These are phyloP conservation scores for Myotis pilosus DNA, from an alignment of 2,797 vertebrate species.

Conservation along the genomic window DNA sequence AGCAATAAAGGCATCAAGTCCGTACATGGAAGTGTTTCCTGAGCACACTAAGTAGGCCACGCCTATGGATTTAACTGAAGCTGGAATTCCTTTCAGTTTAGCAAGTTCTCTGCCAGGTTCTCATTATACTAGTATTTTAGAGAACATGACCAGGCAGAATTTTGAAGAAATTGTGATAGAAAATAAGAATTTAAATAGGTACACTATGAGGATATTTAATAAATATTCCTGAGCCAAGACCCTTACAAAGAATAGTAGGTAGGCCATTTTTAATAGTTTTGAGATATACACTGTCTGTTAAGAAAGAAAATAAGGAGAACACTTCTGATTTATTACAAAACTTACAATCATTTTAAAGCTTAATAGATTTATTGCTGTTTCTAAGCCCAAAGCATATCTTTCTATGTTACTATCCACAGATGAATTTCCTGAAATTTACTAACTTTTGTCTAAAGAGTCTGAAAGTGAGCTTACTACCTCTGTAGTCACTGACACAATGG, in stretches of 20 bases:
- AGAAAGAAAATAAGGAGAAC: background rate
- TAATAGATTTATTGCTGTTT: slow-evolving; percentile 33
- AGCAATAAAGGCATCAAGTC: slow-evolving; percentile 15
- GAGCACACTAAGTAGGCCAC: slow-evolving; percentile 50
- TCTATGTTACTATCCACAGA: background rate
- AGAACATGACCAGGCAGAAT: slow-evolving; percentile 57
- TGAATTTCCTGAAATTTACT: slow-evolving; percentile 19
- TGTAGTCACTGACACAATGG: background rate
- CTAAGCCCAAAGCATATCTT: slow-evolving; percentile 5
- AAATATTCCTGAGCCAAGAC: slow-evolving; percentile 1
- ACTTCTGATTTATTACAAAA: slow-evolving; percentile 43
- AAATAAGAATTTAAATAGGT: slow-evolving; percentile 68
- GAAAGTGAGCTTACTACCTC: background rate
- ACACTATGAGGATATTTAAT: slow-evolving; percentile 43
- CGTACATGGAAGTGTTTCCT: background rate
- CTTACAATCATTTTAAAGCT: background rate
- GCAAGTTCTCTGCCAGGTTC: slow-evolving; percentile 59
- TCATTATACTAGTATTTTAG: slow-evolving; percentile 38
- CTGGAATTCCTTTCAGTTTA: slow-evolving; percentile 44
- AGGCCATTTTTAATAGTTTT: slow-evolving; percentile 14
- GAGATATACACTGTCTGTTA: background rate
- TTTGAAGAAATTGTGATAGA: slow-evolving; percentile 62
- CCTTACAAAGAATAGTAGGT: background rate
- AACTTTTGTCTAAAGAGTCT: background rate
- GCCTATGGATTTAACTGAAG: slow-evolving; percentile 46